Base-by-base conservation (phyloP, 2,113 vertebrate genomes). In the Eudyptes chrysolophus region DNA sequence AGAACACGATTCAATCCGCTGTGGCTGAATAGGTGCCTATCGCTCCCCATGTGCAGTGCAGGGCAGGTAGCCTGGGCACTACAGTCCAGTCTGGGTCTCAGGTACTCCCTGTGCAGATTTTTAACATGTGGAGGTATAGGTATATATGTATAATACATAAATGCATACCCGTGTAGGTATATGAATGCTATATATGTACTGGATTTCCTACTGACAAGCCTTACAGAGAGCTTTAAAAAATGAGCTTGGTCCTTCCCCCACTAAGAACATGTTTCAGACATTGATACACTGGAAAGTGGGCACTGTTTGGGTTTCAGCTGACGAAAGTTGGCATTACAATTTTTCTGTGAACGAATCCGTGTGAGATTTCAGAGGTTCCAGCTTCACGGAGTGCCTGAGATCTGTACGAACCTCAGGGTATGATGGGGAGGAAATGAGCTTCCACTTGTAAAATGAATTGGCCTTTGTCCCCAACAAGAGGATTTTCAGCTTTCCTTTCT, bases 401-500 rank as follows among this genome's bases (percentile, higher is more conserved):
- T 78, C 60, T 38, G 15, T 57, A 60, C 0, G 8, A 52, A 58
- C 38, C 49, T 70, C 29, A 10, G 20, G 46, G 26, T 69, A 7
- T 9, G 51, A 70, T 55, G 54, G 32, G 24, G 26, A 87, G 46
- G 26, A 91, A 95, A 92, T 48, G 10, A 81, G 29, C 54, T 92
- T 90, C 62, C 30, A n/a, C 32, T 92, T 74, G 20, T 34, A 62
- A 91, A 92, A 65, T 85, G 58, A 94, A 88, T 92, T 80, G 38
- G 32, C 74, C 62, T 83, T 95, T 95, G 87, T 94, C 46, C n/a
- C 26, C 38, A 77, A 2, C 26, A 58, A 55, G 55, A 93, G 74
- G 87, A 95, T 97, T 95, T 96, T 92, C 84, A 88, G 70, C 62
- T 96, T 93, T 94, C 46, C 7, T 72, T 90, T 95, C 66, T 76